These are phyloP conservation scores for Genyomyrus donnyi DNA, from an alignment of 2,113 vertebrate genomes.

Conservation along the genomic window DNA sequence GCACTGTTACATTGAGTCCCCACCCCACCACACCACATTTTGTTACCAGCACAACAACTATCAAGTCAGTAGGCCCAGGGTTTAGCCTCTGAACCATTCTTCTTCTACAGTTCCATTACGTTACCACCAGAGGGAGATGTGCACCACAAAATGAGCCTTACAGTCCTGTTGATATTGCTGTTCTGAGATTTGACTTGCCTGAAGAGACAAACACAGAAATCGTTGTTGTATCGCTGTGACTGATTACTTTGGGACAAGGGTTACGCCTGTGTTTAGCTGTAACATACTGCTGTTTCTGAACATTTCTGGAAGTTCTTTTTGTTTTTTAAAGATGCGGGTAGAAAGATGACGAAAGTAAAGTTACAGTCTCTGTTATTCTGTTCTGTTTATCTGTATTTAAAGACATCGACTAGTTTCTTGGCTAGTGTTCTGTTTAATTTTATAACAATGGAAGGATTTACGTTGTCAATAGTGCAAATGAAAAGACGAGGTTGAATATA, in stretches of 20 bases:
- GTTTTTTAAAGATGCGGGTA: neutral
- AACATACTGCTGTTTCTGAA: neutral
- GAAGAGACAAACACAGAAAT: neutral
- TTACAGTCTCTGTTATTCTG: neutral
- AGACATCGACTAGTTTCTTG: neutral
- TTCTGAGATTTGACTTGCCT: neutral
- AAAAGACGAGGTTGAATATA: neutral
- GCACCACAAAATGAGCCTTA: neutral
- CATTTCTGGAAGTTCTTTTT: neutral
- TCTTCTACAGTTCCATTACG: neutral
- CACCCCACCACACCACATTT: neutral
- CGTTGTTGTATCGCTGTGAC: neutral
- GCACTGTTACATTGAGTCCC: neutral
- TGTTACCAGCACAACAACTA: neutral
- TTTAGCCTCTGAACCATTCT: neutral
- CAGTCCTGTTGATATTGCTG: neutral
- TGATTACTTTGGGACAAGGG: neutral
- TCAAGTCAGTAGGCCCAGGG: neutral
- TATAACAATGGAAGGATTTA: neutral
- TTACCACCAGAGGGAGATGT: slow-evolving; percentile 12
- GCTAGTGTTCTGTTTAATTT: neutral
- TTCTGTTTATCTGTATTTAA: slow-evolving; percentile 8
- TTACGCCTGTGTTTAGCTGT: neutral
- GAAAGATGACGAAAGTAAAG: neutral
- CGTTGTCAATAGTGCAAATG: neutral